Conservation (phyloP, 1,140 invertebrate species). For the Pantala flavescens region DNA sequence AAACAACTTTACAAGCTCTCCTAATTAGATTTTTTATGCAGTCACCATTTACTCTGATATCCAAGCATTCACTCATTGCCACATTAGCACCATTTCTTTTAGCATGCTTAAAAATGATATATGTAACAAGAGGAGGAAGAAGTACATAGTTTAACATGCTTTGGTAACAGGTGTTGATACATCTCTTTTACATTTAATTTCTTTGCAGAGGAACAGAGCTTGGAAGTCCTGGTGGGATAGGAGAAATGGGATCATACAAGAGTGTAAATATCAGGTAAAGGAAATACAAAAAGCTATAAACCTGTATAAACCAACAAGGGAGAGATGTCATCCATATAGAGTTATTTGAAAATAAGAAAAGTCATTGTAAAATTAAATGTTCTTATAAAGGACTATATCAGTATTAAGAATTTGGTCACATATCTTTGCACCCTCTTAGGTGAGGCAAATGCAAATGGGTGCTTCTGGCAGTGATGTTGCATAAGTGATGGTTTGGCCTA, state of each 20-base stretch:
- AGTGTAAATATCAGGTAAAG: background rate
- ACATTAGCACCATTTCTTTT: background rate
- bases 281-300: background rate
- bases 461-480: slow-evolving; percentile 7
- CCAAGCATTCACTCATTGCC: slow-evolving; percentile 1
- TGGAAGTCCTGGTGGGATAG: slow-evolving; percentile 3
- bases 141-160: background rate
- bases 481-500: slow-evolving; percentile 9
- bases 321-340: background rate
- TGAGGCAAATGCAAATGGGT: slow-evolving; percentile 8
- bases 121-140: background rate
- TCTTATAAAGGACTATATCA: background rate
- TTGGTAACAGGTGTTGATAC: background rate
- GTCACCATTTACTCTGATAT: slow-evolving; percentile 6
- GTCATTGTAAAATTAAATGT: background rate
- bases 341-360: background rate
- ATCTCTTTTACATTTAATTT: background rate
- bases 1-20: slow-evolving; percentile 2
- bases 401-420: background rate
- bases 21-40: slow-evolving; percentile 7
- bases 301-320: background rate
- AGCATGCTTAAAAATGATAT: slow-evolving; percentile 9
- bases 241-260: background rate
- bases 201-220: background rate
- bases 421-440: background rate